These are phyloP conservation scores for Protobothrops flavoviridis DNA, from an alignment of 2,113 vertebrate species.

Conservation along the genomic window DNA sequence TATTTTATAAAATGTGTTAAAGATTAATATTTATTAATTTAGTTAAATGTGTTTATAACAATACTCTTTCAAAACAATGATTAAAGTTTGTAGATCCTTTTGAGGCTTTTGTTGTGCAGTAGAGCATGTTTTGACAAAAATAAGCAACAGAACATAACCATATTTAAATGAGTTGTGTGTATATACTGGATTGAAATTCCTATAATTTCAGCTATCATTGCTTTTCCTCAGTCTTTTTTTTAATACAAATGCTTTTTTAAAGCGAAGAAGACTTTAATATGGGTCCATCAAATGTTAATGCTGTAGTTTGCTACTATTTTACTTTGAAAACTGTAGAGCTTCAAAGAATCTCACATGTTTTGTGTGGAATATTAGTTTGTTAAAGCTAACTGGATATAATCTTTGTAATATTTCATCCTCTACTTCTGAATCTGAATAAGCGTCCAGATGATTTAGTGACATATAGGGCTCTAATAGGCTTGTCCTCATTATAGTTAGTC, in stretches of 20 bases:
- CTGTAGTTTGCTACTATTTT: background rate
- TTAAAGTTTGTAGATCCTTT: background rate
- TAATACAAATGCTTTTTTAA: background rate
- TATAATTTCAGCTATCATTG: background rate
- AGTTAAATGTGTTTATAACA: background rate
- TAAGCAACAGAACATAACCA: background rate
- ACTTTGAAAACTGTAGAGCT: background rate
- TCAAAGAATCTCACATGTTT: background rate
- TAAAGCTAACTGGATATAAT: background rate
- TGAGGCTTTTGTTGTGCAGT: background rate
- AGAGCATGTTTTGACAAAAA: background rate
- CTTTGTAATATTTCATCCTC: background rate
- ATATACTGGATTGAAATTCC: background rate
- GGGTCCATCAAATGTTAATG: background rate
- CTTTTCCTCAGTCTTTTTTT: background rate
- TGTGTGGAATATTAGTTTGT: background rate
- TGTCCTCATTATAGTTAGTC: background rate
- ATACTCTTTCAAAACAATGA: conserved; percentile 7
- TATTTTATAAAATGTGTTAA: conserved; percentile 20
- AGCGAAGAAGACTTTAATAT: background rate
- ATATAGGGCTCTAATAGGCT: background rate
- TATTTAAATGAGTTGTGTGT: background rate
- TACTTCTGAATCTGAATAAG: background rate
- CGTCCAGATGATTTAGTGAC: background rate
- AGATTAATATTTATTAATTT: conserved; percentile 6